Evolutionary conservation across 92 coral and sea anemone genomes (phyloP), one percentile per base, ranked within the genome.

Genomic region (Zoanthus solanderi): DNA sequence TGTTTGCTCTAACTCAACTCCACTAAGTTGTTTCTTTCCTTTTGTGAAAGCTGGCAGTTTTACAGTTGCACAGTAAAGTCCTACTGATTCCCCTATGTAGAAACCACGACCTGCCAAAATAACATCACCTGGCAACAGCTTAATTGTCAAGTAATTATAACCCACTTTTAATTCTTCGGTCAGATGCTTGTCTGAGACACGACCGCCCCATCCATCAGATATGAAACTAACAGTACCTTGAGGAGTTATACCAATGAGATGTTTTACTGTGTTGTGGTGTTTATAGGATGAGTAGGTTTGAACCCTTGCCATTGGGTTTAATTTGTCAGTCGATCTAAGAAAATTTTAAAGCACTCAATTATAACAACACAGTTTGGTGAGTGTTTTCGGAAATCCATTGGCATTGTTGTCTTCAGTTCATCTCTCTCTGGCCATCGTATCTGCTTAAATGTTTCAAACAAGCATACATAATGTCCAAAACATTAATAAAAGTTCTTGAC

Each of bases 21-120:
- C 85, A 14, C n/a, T 23, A 1, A 88, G 81, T 65, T 90, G 92
- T 47, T 87, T 78, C 60, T 90, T 90, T 8, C 90, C 90, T 71
- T 86, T 90, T 16, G 93, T 79, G 32, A 90, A 90, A 12, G 93
- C 93, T 10, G 90, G 90, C 5, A 90, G 79, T 71, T 90, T 86
- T 0, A 90, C 61, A 10, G 87, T 90, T 13, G 93, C 90, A 90
- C 90, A 90, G 65, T 72, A 72, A 30, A 89, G 31, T 34, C 92
- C 92, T n/a, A 89, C 89, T 61, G 91, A 87, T 9, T 91, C 91
- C 42, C 80, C 72, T 0, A 90, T 90, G 44, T 90, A 88, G 87
- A 87, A 90, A 9, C 91, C 91, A 7, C 89, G 30, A 71, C 81
- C 93, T 9, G 93, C 91, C 54, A 91, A 48, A 61, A 91, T 88